Conservation (phyloP, 2,113 vertebrate species). For the Blennius ocellaris region DNA sequence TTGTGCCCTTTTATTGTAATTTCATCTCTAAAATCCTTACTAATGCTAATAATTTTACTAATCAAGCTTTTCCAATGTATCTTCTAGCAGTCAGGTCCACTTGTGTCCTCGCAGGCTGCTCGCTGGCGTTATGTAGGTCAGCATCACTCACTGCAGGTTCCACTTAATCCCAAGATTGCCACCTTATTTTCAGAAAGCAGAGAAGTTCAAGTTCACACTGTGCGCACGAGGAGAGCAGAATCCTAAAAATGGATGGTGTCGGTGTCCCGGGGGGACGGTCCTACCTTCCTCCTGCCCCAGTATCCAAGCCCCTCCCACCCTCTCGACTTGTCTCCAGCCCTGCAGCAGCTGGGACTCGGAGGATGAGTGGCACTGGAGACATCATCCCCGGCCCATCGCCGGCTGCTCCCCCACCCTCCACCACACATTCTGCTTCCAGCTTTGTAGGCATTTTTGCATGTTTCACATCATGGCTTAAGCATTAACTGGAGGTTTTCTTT, state of each 20-base stretch:
- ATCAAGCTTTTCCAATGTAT: conserved; percentile 38
- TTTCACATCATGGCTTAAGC: conserved; percentile 57
- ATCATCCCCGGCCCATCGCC: conserved; percentile 67
- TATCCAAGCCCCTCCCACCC: conserved; percentile 35
- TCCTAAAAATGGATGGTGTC: conserved; percentile 81
- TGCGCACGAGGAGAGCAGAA: conserved; percentile 62
- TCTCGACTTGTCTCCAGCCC: conserved; percentile 8
- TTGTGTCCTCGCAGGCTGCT: conserved; percentile 52
- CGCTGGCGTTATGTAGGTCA: conserved; percentile 78
- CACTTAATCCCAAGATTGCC: conserved; percentile 83
- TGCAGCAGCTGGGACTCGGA: conserved; percentile 47
- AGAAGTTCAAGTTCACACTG: conserved; percentile 82
- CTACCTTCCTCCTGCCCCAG: conserved; percentile 62
- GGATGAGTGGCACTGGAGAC: conserved; percentile 81
- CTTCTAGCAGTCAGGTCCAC: conserved; percentile 53
- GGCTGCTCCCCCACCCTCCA: conserved; percentile 64
- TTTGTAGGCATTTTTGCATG: conserved; percentile 80
- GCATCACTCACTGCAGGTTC: conserved; percentile 70
- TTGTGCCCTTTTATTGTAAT: no score
- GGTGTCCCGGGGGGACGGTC: conserved; percentile 59
- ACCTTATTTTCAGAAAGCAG: conserved; percentile 83
- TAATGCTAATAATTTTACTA: neutral
- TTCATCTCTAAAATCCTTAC: no score
- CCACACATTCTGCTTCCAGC: conserved; percentile 63
- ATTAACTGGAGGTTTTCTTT: conserved; percentile 65